Conservation (phyloP, 2,113 vertebrate genomes). For the Leptobrachium ailaonicum region DNA sequence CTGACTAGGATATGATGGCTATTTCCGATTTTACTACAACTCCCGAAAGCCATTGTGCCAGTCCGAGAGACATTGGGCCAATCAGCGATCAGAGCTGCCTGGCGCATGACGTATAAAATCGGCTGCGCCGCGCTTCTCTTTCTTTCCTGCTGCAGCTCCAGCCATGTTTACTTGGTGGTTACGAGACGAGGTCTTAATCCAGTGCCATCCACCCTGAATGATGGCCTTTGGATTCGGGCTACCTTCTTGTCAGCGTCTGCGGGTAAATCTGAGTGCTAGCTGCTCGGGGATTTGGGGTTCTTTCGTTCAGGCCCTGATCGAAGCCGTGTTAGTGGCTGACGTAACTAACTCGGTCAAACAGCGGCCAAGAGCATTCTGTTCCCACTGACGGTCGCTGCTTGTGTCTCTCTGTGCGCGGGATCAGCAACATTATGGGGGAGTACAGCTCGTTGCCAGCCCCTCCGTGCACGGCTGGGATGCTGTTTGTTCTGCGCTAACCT, state of each 20-base stretch:
- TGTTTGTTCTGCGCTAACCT: too few species aligned
- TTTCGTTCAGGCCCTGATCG: slow-evolving; percentile 30
- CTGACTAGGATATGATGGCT: too few species aligned
- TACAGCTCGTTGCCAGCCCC: not conserved
- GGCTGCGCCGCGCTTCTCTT: not conserved
- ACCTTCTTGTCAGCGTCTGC: not conserved
- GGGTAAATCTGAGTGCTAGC: too few species aligned
- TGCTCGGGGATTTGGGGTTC: too few species aligned
- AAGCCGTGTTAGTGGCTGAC: slow-evolving; percentile 19
- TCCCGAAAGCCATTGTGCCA: not conserved
- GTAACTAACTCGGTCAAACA: slow-evolving; percentile 39
- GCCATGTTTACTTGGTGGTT: not conserved
- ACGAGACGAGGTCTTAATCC: not conserved
- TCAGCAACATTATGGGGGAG: slow-evolving; percentile 28
- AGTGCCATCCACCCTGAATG: not conserved
- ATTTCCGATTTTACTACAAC: not conserved
- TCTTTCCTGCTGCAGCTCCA: not conserved
- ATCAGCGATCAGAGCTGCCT: not conserved
- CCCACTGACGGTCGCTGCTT: slow-evolving; percentile 39
- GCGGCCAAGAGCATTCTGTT: slow-evolving; percentile 20
- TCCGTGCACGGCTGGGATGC: too few species aligned
- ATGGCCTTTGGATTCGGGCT: not conserved
- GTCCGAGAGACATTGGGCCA: not conserved
- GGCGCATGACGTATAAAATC: not conserved
- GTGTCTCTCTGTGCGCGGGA: not conserved